Evolutionary conservation across 2,797 vertebrate genomes (phyloP), one percentile per base, ranked within the genome.

Genomic region (Pipistrellus kuhlii): DNA sequence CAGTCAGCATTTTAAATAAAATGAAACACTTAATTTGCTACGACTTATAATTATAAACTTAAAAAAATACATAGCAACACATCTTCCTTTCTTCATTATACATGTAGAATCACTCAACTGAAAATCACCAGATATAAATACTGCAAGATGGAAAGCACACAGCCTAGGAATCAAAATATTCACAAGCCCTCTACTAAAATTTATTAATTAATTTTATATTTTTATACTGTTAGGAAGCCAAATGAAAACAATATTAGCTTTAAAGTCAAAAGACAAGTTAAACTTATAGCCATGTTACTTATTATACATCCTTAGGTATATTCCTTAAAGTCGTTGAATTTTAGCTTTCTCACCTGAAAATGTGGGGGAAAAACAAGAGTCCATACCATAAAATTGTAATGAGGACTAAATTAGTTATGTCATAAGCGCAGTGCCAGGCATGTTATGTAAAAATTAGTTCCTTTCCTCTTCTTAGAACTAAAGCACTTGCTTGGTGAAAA

Each of bases 401-500:
- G 62, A 86, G 51, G 69, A 94, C 57, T 72, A 88, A 59, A 78
- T 62, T 23, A 48, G 10, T 90, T 75, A 91, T 10, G 12, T 57
- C 7, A 15, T 41, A 94, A 84, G 57, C 53, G 51, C n/a, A 80
- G 21, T 30, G 38, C 15, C 15, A 80, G 18, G 17, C 27, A 87
- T 23, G 12, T 8, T 91, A 46, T 68, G 15, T 72, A 89, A 91
- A 95, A 66, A 76, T 44, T 11, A n/a, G 46, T 71, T 85, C 35
- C 48, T 77, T 72, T 78, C 20, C 30, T 14, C 3, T 23, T 78
- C 46, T 69, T 35, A 84, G 59, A 90, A 68, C 57, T 66, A 86
- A 85, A 82, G 41, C 73, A 87, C 38, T 86, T 90, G 20, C 20
- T 88, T 92, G 27, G 48, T 90, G 41, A 87, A 89, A 80, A 72